phyloP scores from a whole-genome alignment of 2,888 invertebrate genomes.

The Eupithecia insigniata region DNA sequence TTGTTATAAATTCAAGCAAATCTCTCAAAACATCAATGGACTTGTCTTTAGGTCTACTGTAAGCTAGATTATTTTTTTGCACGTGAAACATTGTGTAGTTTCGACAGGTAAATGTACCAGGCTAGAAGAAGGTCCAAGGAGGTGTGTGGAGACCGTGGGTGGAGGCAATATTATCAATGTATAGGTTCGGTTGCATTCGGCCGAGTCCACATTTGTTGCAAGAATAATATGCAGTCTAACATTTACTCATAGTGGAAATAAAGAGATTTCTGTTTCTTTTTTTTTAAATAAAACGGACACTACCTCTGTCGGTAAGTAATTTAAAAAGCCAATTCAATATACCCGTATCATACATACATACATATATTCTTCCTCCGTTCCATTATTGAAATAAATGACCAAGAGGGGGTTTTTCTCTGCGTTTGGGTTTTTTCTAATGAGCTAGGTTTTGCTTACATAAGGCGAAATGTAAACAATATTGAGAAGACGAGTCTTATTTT shows the following conservation, averaged over 20 bases:
- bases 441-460: no score
- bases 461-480: no score
- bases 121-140: neutral
- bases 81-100: neutral
- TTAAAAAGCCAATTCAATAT: neutral
- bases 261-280: no score
- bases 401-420: neutral
- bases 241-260: neutral
- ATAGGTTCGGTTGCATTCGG: neutral
- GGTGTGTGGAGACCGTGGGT: neutral
- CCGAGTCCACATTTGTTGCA: neutral
- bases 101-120: neutral
- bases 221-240: neutral
- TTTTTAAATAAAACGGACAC: no score
- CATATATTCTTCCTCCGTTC: neutral
- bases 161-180: neutral
- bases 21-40: neutral
- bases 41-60: neutral
- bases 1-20: neutral
- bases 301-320: neutral
- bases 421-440: neutral
- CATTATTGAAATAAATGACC: neutral
- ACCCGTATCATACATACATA: no score
- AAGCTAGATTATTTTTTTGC: neutral
- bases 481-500: neutral